Base-by-base conservation (phyloP, 1,140 invertebrate genomes). In the Geopemphigus sp. region DNA sequence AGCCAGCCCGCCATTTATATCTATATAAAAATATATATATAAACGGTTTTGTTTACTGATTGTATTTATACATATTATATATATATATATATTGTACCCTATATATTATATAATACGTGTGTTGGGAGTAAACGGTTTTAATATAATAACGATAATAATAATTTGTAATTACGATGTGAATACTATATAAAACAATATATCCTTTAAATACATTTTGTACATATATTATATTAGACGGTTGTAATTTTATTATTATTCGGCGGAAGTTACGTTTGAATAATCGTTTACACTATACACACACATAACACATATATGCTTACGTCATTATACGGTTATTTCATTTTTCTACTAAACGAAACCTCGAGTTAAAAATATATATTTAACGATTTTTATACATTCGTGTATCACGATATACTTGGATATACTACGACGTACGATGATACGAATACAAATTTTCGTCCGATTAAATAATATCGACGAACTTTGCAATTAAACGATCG, bases 331-430 rank as follows among this genome's bases (percentile, higher is more conserved):
- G 64, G 64, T 68, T 68, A 68, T 22, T 68, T 39, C 57, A 56
- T 74, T 74, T 74, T n/a, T 57, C 72, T 54, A 74, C n/a, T 74
- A 74, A n/a, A n/a, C n/a, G n/a, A n/a, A 74, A 74, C 50, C 17
- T 32, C 39, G 59, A 57, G 54, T 56, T 39, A 74, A 74, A 74
- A 24, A 74, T 39, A n/a, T n/a, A n/a, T n/a, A n/a, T n/a, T n/a
- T n/a, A n/a, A n/a, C n/a, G n/a, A n/a, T n/a, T n/a, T n/a, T n/a
- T n/a, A n/a, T n/a, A n/a, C n/a, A n/a, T n/a, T n/a, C n/a, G n/a
- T n/a, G n/a, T n/a, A n/a, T n/a, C n/a, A n/a, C n/a, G n/a, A n/a
- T n/a, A n/a, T n/a, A n/a, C n/a, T n/a, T n/a, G n/a, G n/a, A n/a
- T n/a, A n/a, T n/a, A n/a, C n/a, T n/a, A n/a, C n/a, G n/a, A n/a